These are phyloP conservation scores for Mormoops blainvillei DNA, from an alignment of 2,113 vertebrate species.

Conservation along the genomic window DNA sequence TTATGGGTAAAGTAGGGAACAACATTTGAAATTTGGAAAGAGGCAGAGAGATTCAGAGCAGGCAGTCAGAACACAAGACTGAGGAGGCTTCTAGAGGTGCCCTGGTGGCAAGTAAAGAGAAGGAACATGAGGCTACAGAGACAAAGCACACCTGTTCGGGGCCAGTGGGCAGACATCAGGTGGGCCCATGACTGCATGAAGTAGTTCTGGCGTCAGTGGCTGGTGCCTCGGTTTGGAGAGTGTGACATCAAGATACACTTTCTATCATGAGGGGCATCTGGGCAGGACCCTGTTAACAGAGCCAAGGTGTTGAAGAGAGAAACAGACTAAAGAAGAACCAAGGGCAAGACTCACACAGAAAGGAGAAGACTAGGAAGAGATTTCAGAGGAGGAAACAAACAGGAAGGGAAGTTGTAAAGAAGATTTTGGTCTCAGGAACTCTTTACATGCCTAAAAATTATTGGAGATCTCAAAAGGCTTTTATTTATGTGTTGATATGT, in stretches of 20 bases:
- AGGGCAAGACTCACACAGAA: not conserved
- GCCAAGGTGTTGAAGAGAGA: not conserved
- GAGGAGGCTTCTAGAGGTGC: not conserved
- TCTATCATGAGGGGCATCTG: too few species aligned
- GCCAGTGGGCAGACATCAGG: not conserved
- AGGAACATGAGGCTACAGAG: fast-evolving
- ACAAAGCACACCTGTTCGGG: not conserved
- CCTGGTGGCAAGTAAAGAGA: not conserved
- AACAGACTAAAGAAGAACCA: not conserved
- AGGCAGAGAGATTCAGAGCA: not conserved
- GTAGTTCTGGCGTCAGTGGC: not conserved
- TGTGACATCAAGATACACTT: not conserved
- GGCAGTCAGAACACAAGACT: not conserved
- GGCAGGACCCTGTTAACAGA: not conserved
- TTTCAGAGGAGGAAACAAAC: not conserved
- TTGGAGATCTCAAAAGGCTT: not conserved
- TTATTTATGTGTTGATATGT: not conserved
- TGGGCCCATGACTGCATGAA: not conserved
- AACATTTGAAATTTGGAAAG: not conserved
- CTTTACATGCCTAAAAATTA: not conserved
- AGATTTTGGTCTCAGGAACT: not conserved
- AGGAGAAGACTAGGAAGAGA: not conserved
- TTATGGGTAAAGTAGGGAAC: not conserved
- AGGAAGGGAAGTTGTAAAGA: not conserved
- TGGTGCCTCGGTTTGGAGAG: not conserved